Evolutionary conservation across 2,113 vertebrate genomes (phyloP), one percentile per base, ranked within the genome.

Genomic region (Nothobranchius furzeri): DNA sequence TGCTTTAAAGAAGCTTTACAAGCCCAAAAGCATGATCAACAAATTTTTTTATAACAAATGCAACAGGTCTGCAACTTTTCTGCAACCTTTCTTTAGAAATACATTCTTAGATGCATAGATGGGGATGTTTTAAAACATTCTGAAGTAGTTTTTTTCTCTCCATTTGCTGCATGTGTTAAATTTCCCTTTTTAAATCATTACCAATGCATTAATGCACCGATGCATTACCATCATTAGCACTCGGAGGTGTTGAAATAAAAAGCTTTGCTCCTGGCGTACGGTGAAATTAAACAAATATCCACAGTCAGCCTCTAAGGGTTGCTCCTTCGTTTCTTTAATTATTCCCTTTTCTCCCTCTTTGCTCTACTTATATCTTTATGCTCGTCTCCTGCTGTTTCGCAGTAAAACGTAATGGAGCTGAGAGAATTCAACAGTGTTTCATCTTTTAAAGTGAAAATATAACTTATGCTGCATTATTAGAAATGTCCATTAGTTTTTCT

Each of bases 251-350:
- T 88, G 76, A 74, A 79, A 74, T 55, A 76, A 50, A 71, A 78
- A 58, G 48, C 48, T 78, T 70, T 64, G 68, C 81, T 79, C 12
- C 14, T 1, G 50, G 76, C 60, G 9, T 59, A 57, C 37, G 71
- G 24, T 65, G 53, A 69, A 73, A 76, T 74, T 77, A 82, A 48
- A 73, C 78, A 83, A 87, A 88, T 79, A 84, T 68, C 80, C 40
- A 8, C 60, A 73, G 53, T 54, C 54, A 47, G 2, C 36, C 42
- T 75, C 75, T n/a, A 43, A 70, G 64, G 76, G 48, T 48, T 68
- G 6, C 4, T 9, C 9, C 60, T 48, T 72, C 53, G 37, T 17
- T 55, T 68, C 46, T 66, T 73, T 78, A 78, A 68, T 66, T 35
- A 81, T 68, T 66, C 30, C 54, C 7, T 69, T 50, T 25, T 24